Evolutionary conservation across 2,888 invertebrate species (phyloP), one percentile per base, ranked within the genome.

Genomic region (Euzetes globulus): DNA sequence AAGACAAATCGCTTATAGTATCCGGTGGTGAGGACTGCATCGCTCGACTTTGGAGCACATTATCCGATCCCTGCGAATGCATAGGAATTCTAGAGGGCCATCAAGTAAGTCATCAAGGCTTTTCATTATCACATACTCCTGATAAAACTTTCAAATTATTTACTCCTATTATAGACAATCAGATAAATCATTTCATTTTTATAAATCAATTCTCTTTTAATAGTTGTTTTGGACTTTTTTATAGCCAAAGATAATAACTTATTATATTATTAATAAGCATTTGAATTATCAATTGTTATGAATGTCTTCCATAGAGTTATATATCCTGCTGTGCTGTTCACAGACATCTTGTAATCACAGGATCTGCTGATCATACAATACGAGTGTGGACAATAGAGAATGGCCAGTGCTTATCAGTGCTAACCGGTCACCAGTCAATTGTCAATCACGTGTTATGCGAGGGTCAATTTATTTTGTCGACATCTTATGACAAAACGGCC

Each of bases 361-460:
- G 85, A 72, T 83, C 84, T 76, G 84, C 84, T 5, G 85, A 85
- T 79, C 80, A 81, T 73, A 84, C 85, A 4, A 80, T 86, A 72
- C 80, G 83, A 60, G 85, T 85, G 78, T 85, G 85, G 85, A 83
- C 84, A 78, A 84, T 85, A 77, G 82, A 82, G 77, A 83, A 83
- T 47, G 84, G 84, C 75, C 83, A 84, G 75, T 85, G 85, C 78
- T 79, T 84, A 37, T 81, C 82, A 73, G 80, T 83, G 25, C 82
- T 83, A 78, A 78, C 80, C 3, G 85, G 85, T 1, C 85, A 85
- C 78, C 80, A 79, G 9, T 82, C 84, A 0, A 81, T 84, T 27
- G 81, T 85, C 19, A 84, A 84, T 79, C 80, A 84, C 6, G 81
- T 85, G 77, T 82, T 85, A 45, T 82, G 83, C 77, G 84, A 84